Evolutionary conservation across 92 coral and sea anemone species (phyloP).

Genomic region (Zoanthus sansibaricus): DNA sequence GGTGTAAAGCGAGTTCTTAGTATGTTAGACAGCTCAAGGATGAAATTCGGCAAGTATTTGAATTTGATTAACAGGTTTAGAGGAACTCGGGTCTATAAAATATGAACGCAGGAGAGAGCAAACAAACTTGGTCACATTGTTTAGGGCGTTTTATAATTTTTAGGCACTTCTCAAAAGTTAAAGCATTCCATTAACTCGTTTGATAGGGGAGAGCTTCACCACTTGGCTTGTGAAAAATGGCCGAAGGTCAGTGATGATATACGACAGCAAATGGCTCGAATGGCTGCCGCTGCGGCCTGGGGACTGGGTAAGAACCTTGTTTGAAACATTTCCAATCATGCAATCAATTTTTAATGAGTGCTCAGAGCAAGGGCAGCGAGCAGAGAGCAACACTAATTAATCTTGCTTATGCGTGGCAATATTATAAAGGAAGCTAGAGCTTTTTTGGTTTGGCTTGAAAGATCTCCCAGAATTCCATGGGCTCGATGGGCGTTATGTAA

Average conservation of each 20-base stretch:
- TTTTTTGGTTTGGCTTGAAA: too few species aligned
- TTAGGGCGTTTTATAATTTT: neutral
- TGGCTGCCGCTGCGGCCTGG: constrained; percentile 99
- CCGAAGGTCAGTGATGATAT: constrained; percentile 95
- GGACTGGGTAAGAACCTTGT: constrained; percentile 76
- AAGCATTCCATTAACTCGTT: neutral
- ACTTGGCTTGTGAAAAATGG: constrained; percentile 96
- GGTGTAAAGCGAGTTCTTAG: neutral
- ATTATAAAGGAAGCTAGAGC: too few species aligned
- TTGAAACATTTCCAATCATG: neutral
- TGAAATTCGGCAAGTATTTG: neutral
- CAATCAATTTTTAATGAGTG: neutral
- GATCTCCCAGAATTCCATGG: too few species aligned
- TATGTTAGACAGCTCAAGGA: neutral
- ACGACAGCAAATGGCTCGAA: constrained; percentile 96
- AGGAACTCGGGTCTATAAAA: too few species aligned
- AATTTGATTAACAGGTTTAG: neutral
- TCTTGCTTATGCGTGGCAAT: too few species aligned
- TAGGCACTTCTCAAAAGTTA: neutral
- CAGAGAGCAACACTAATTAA: too few species aligned
- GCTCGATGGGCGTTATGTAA: too few species aligned
- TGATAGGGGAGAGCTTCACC: constrained; percentile 93
- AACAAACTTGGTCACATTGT: too few species aligned
- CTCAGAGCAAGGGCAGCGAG: neutral
- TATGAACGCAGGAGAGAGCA: too few species aligned